A percentile compares a stretch with the other conserved stretches of the same genome.
Conservation (phyloP, 2,113 vertebrate species). For the Miniopterus natalensis region DNA sequence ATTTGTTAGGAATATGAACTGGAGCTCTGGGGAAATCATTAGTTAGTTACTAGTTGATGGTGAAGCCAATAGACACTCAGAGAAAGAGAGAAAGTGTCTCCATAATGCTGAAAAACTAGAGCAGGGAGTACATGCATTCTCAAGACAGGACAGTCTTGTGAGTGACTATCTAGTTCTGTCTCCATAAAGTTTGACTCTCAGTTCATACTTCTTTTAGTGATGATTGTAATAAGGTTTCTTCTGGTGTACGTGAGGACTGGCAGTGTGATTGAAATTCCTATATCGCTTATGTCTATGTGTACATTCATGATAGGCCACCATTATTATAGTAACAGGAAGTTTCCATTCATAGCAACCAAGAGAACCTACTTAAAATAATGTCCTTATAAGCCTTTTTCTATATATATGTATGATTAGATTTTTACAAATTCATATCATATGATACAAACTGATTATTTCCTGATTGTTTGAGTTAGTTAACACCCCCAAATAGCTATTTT, state of each 20-base stretch:
- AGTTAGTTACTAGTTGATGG: not conserved
- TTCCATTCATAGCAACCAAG: not conserved
- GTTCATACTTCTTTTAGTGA: not conserved
- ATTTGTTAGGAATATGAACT: slow-evolving; percentile 27
- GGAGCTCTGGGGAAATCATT: not conserved
- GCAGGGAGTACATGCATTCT: not conserved
- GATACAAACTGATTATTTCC: not conserved
- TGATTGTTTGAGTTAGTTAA: not conserved
- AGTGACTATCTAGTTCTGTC: not conserved
- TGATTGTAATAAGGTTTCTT: not conserved
- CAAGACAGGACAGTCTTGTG: not conserved
- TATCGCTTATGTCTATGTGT: not conserved
- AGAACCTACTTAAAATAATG: not conserved
- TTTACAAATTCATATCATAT: not conserved
- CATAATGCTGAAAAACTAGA: not conserved
- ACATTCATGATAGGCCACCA: not conserved
- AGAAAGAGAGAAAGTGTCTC: not conserved
- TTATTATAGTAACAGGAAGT: not conserved
- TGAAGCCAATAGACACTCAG: not conserved
- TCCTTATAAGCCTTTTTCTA: not conserved
- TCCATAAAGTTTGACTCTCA: not conserved
- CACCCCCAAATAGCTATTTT: not conserved
- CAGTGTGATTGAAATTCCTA: not conserved
- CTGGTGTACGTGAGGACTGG: not conserved
- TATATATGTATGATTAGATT: not conserved